Evolutionary conservation across 2,113 vertebrate genomes (phyloP).

Genomic region (Ageneiosus marmoratus): DNA sequence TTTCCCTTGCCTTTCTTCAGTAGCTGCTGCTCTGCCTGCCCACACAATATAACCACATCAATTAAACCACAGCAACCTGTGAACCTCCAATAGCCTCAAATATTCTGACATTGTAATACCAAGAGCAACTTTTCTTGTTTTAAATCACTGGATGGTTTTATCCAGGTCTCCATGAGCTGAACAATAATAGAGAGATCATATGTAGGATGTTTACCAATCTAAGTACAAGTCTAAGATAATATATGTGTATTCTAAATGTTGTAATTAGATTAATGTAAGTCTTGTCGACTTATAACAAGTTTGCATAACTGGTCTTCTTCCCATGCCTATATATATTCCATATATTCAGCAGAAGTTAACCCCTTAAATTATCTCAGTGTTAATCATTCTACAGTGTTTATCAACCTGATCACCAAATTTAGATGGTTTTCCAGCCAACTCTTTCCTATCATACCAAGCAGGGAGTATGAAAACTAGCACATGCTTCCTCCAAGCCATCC

Average conservation of each 20-base stretch:
- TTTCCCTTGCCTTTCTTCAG: slow-evolving; percentile 90
- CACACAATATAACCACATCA: slow-evolving; percentile 16
- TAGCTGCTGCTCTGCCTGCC: slow-evolving; percentile 92
- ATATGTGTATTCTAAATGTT: no score
- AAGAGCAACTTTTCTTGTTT: neutral
- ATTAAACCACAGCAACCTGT: neutral
- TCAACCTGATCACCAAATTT: neutral
- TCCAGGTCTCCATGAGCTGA: neutral
- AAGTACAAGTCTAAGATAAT: neutral
- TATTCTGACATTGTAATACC: neutral
- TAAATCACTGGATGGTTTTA: neutral
- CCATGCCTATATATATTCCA: neutral
- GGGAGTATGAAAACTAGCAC: neutral
- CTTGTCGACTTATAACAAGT: neutral
- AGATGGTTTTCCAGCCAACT: no score
- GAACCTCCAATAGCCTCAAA: neutral
- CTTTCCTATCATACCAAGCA: no score
- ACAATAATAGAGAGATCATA: neutral
- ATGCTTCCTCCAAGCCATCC: neutral
- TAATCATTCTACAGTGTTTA: neutral
- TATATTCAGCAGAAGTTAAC: neutral
- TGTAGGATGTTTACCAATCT: neutral
- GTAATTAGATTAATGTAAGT: no score
- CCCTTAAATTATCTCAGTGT: neutral
- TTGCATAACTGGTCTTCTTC: neutral